phyloP scores from a whole-genome alignment of 2,113 vertebrate genomes.

The Silurus meridionalis region DNA sequence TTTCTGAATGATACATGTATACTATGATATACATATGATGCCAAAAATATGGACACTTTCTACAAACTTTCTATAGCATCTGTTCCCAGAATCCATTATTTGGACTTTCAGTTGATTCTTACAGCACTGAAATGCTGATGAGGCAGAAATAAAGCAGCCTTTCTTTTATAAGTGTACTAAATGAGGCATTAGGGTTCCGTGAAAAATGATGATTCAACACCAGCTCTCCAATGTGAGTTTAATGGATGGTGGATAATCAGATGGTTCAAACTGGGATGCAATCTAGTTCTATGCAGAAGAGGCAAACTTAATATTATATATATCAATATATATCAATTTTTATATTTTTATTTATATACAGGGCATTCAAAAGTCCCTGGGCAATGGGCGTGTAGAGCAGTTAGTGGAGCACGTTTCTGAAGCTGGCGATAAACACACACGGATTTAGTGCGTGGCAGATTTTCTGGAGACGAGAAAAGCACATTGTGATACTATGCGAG shows the following conservation, averaged over 20 bases:
- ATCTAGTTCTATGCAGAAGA: background rate
- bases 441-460: no score
- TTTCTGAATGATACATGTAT: background rate
- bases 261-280: background rate
- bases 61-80: background rate
- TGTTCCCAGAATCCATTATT: no score
- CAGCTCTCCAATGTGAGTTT: background rate
- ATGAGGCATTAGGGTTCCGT: background rate
- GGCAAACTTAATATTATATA: no score
- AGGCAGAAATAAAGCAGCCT: background rate
- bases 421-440: no score
- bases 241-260: background rate
- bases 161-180: background rate
- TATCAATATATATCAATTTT: no score
- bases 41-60: background rate
- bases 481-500: no score
- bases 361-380: no score
- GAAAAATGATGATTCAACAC: background rate
- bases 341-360: no score
- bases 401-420: no score
- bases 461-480: no score
- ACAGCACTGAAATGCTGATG: background rate
- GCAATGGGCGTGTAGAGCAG: no score
- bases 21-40: background rate
- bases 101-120: background rate